Base-by-base conservation (phyloP, 2,888 invertebrate genomes). In the Chrysolina oricalcia region DNA sequence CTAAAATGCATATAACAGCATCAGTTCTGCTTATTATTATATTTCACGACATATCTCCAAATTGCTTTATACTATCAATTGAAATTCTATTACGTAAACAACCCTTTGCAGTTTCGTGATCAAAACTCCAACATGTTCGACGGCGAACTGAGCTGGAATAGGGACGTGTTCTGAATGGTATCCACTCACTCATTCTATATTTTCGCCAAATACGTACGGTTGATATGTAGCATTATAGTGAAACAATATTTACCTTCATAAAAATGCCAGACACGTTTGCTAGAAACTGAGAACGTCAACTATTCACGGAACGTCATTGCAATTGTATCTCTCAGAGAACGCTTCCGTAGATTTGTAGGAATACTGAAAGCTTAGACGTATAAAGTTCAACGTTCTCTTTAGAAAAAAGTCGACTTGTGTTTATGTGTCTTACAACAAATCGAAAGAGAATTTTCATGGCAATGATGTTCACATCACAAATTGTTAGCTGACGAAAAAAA, bases 141-240 rank as follows among this genome's bases (percentile, higher is more conserved):
- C 19, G 43, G 53, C 40, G 21, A 50, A 19, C 53, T 53, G 40
- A 53, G 40, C 48, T 68, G 53, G 40, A 56, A 56, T 68, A 13
- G 8, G 40, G 15, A 53, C 68, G 68, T 68, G 68, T 40, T 56
- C 53, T 5, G 68, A 53, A 68, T 53, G 40, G 40, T 68, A 35
- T 68, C 68, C 53, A 53, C 53, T 40, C 53, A 68, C 27, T 68
- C 53, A 40, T 68, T 56, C 41, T 56, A 56, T 68, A 68, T 68
- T 68, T 68, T 40, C 68, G 53, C 53, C 68, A 53, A 68, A 68
- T 68, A 53, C 15, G 6, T 40, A 53, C 53, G 23, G 53, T 53
- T 27, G 68, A 66, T 68, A 40, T 68, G 56, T 40, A 40, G 53
- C 68, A 40, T 68, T 56, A 53, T 40, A 53, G 53, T 15, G 68